A percentile compares a stretch with the other conserved stretches of the same genome.
These are phyloP conservation scores for Lacanobia oleracea DNA, from an alignment of 2,888 invertebrate genomes.

Conservation along the genomic window DNA sequence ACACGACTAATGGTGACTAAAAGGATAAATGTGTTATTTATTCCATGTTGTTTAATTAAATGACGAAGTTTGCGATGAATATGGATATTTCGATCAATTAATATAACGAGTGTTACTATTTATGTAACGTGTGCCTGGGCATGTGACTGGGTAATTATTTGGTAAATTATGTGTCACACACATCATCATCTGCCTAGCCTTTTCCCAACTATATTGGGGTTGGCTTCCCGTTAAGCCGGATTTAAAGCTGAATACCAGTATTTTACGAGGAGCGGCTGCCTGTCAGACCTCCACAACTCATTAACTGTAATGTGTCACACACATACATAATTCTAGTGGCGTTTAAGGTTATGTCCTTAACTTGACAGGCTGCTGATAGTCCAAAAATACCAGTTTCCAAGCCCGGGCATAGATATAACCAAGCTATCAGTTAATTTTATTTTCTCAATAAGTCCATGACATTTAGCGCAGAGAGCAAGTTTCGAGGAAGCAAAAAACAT, in stretches of 20 bases:
- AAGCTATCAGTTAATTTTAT: conserved; percentile 1
- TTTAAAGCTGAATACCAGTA: too few relatives aligned
- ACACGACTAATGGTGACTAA: conserved; percentile 66
- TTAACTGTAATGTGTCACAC: too few relatives aligned
- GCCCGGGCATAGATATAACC: not conserved
- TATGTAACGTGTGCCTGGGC: conserved; percentile 1
- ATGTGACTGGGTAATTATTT: conserved; percentile 1
- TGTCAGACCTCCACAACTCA: too few relatives aligned
- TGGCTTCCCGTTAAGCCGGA: too few relatives aligned
- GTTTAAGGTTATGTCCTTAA: not conserved
- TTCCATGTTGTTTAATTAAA: conserved; percentile 58
- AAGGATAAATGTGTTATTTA: conserved; percentile 66
- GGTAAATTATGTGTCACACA: conserved; percentile 4
- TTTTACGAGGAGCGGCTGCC: too few relatives aligned
- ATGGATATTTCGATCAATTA: conserved; percentile 29
- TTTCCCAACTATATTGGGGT: too few relatives aligned
- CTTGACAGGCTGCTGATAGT: not conserved
- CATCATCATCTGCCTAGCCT: too few relatives aligned
- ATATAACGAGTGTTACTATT: conserved; percentile 19
- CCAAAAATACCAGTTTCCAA: conserved; percentile 12
- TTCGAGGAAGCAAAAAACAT: conserved; percentile 55
- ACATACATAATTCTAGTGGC: not conserved
- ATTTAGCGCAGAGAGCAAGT: conserved; percentile 53
- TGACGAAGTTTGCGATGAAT: conserved; percentile 60
- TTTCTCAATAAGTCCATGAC: conserved; percentile 54